These are phyloP conservation scores for Eurois occulta DNA, from an alignment of 2,888 invertebrate genomes.

Conservation along the genomic window DNA sequence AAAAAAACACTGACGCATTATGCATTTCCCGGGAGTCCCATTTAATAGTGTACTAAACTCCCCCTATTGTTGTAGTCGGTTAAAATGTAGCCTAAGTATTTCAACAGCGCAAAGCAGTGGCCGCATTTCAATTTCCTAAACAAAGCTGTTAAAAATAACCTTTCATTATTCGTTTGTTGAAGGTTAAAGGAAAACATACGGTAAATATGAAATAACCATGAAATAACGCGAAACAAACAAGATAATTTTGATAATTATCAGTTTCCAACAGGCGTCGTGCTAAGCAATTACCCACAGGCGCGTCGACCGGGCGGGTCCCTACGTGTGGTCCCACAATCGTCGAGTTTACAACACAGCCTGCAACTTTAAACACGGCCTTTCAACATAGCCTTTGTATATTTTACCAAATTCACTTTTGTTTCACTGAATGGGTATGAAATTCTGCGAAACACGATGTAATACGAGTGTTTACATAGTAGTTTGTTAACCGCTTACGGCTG, in stretches of 20 bases:
- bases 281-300: conserved; percentile 74
- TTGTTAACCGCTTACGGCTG: conserved; percentile 56
- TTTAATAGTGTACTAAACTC: too few species aligned
- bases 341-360: conserved; percentile 54
- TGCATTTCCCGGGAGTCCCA: neutral
- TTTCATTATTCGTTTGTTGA: neutral
- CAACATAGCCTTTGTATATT: conserved; percentile 63
- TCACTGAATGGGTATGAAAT: conserved; percentile 55
- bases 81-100: too few species aligned
- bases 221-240: conserved; percentile 54
- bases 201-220: conserved; percentile 31
- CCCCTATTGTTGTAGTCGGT: too few species aligned
- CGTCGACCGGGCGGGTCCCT: conserved; percentile 26
- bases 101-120: neutral
- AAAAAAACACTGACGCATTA: neutral
- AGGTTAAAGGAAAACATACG: conserved; percentile 11
- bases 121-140: conserved; percentile 17
- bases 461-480: conserved; percentile 57
- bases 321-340: conserved; percentile 58
- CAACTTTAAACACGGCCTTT: conserved; percentile 65
- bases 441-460: conserved; percentile 53
- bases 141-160: conserved; percentile 14
- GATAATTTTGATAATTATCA: conserved; percentile 72
- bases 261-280: conserved; percentile 69
- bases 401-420: conserved; percentile 66